phyloP scores from a whole-genome alignment of 2,888 invertebrate genomes.

The Eucriotettix oculatus region DNA sequence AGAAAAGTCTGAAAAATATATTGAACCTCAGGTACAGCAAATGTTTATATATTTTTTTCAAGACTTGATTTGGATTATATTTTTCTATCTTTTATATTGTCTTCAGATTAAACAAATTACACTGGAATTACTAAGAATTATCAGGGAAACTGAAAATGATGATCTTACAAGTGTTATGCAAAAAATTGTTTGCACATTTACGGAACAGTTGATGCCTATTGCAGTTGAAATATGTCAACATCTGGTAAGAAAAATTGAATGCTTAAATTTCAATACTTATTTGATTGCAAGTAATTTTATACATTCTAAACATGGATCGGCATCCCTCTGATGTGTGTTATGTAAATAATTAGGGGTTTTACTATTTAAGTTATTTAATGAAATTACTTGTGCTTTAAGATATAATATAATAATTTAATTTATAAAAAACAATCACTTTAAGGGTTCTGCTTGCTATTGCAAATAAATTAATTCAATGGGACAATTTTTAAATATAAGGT shows the following conservation, averaged over 20 bases:
- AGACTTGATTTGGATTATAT: neutral
- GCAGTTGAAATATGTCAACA: conserved; percentile 92
- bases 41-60: neutral
- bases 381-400: too few relatives aligned
- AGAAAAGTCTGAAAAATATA: conserved; percentile 49
- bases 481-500: too few relatives aligned
- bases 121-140: conserved; percentile 72
- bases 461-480: too few relatives aligned
- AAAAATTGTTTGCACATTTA: conserved; percentile 78
- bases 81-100: neutral
- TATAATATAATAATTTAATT: too few relatives aligned
- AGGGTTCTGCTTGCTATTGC: too few relatives aligned
- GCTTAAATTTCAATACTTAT: too few relatives aligned
- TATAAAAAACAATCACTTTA: too few relatives aligned
- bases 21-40: conserved; percentile 37
- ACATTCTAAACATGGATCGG: too few relatives aligned
- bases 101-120: conserved; percentile 60
- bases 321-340: too few relatives aligned
- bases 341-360: too few relatives aligned
- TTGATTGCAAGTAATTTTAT: neutral
- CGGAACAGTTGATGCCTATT: conserved; percentile 75
- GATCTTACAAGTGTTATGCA: conserved; percentile 93
- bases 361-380: too few relatives aligned
- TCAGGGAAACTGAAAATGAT: conserved; percentile 93
- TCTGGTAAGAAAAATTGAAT: conserved; percentile 29